A percentile compares a stretch with the other conserved stretches of the same genome.
Evolutionary conservation across 92 coral and sea anemone genomes (phyloP).

Genomic region (Porites divaricata): DNA sequence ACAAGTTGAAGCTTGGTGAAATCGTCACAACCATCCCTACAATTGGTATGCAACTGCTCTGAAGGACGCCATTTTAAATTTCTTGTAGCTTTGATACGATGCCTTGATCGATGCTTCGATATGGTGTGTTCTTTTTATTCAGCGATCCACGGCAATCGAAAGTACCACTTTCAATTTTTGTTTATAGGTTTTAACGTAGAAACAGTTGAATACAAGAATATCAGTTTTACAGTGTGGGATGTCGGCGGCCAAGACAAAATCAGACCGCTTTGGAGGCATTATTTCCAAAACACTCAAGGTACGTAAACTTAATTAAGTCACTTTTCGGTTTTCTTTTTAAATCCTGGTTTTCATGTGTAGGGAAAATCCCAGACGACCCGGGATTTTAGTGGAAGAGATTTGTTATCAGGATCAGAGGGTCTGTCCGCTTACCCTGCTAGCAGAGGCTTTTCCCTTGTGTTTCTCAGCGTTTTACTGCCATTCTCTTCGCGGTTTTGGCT

Average conservation of each 20-base stretch:
- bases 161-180: neutral
- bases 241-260: conserved; percentile 99
- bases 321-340: too few relatives aligned
- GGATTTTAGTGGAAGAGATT: too few relatives aligned
- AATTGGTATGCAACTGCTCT: conserved; percentile 71
- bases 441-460: too few relatives aligned
- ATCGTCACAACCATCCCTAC: conserved; percentile 98
- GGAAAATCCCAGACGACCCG: too few relatives aligned
- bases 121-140: neutral
- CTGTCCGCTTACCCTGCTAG: too few relatives aligned
- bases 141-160: neutral
- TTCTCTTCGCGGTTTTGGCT: too few relatives aligned
- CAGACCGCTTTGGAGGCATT: conserved; percentile 98
- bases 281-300: conserved; percentile 99
- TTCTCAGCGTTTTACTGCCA: too few relatives aligned
- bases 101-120: neutral
- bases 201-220: conserved; percentile 96
- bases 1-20: conserved; percentile 97
- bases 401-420: too few relatives aligned
- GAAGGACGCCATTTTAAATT: conserved; percentile 17
- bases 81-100: neutral
- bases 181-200: conserved; percentile 93
- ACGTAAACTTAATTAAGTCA: neutral
- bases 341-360: too few relatives aligned
- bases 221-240: conserved; percentile 99